These are phyloP conservation scores for Xanthostigma xanthostigma DNA, from an alignment of 2,888 invertebrate species.

Conservation along the genomic window DNA sequence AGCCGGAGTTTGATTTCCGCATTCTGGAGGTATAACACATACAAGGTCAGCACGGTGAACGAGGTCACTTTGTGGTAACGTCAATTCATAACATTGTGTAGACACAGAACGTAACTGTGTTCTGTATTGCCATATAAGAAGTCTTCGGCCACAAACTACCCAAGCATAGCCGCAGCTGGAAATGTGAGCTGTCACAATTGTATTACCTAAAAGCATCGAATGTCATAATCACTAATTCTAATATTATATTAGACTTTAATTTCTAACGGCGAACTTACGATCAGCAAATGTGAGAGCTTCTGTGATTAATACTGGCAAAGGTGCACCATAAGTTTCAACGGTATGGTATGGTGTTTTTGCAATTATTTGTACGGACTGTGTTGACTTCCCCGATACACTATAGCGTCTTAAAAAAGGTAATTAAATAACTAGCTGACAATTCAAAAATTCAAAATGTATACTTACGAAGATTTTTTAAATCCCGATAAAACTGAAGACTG, in stretches of 20 bases:
- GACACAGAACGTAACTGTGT: slow-evolving; percentile 21
- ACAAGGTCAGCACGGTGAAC: slow-evolving; percentile 79
- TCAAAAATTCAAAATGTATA: slow-evolving; percentile 2
- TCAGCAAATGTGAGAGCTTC: slow-evolving; percentile 75
- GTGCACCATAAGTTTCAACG: slow-evolving; percentile 66
- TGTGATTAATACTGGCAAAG: slow-evolving; percentile 75
- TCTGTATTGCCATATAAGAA: slow-evolving; percentile 74
- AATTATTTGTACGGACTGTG: slow-evolving; percentile 57
- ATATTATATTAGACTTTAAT: neutral
- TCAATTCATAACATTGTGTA: slow-evolving; percentile 68
- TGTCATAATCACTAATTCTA: neutral
- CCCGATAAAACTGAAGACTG: slow-evolving; percentile 17
- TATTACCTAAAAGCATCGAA: slow-evolving; percentile 21
- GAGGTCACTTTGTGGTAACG: slow-evolving; percentile 80
- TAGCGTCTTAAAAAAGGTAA: slow-evolving; percentile 27
- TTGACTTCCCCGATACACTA: slow-evolving; percentile 43
- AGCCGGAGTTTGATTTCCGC: slow-evolving; percentile 49
- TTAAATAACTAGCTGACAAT: neutral
- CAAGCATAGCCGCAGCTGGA: slow-evolving; percentile 38
- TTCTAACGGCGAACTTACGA: slow-evolving; percentile 27
- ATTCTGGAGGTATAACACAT: slow-evolving; percentile 44
- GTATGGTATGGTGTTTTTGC: slow-evolving; percentile 58
- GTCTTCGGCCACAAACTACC: slow-evolving; percentile 65
- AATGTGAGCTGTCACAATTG: slow-evolving; percentile 32
- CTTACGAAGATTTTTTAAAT: slow-evolving; percentile 26